Base-by-base conservation (phyloP, 2,888 invertebrate genomes). In the Sycophila texana region DNA sequence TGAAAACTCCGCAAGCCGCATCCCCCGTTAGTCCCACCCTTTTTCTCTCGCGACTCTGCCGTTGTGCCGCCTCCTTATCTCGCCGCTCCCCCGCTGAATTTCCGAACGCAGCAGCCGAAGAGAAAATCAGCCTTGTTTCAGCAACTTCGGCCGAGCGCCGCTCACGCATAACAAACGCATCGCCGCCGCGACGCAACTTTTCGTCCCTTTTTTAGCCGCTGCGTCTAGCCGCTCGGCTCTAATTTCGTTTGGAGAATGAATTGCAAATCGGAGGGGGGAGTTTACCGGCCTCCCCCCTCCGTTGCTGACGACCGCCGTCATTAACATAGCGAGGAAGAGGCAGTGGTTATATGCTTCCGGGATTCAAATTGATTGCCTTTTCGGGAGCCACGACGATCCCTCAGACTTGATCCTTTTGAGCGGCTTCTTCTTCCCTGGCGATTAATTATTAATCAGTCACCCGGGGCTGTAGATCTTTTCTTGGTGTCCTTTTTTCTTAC, bases 81-180 rank as follows among this genome's bases (percentile, higher is more conserved):
- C 66, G 14, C n/a, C 53, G 20, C 22, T 20, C 51, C 22, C 57
- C 12, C 57, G 57, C 14, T 7, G 1, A 39, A 10, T 39, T 39
- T 39, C 7, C 39, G 39, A 7, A 10, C 39, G 10, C 7, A 39
- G 1, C 10, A 7, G 3, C 26, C 26, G 39, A 10, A 39, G 39
- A 39, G 7, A 39, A 39, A 39, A 39, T 39, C 39, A 39, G 39
- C 39, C 39, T 39, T 39, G 39, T 39, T 39, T 39, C 39, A 39
- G 39, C 39, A 57, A 57, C 57, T 57, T 57, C 20, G 57, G 18
- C 55, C 20, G 18, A 12, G 85, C 85, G 39, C 7, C 83, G 86
- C 85, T 87, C 86, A 86, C 85, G 87, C 87, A 87, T 87, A 87
- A 87, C 87, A 87, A 87, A 87, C 84, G 85, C 85, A 82, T 82